Base-by-base conservation (phyloP, 2,888 invertebrate species). In the Dicyrtomina minuta region DNA sequence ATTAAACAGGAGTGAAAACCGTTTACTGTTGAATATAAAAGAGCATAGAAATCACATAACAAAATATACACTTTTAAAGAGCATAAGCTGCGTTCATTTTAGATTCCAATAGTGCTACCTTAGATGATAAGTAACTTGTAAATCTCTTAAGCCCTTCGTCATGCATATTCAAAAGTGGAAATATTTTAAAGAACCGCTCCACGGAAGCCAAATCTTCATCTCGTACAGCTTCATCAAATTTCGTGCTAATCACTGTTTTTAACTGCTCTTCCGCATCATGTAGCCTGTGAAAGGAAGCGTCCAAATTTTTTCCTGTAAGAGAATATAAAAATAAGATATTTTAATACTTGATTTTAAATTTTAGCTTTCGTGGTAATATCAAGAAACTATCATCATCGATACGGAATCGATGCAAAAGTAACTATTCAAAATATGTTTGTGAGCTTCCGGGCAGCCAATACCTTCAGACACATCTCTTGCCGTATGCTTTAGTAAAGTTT, bases 101-200 rank as follows among this genome's bases (percentile, higher is more conserved):
- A n/a, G n/a, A n/a, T n/a, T n/a, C n/a, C n/a, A n/a, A n/a, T n/a
- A n/a, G n/a, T n/a, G n/a, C n/a, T 77, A 89, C 90, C 86, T 93
- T 93, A 12, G 87, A 85, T 74, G 93, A 90, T 12, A 97, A 85
- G 81, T 95, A 96, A 56, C 87, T 87, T 39, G 93, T 92, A 80
- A 96, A 94, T 79, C 93, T 88, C 70, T 88, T 87, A 15, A 99
- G 87, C 0, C 98, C 98, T 78, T 93, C 92, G 49, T 90, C 88
- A 72, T 96, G 92, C 83, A 93, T 90, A 20, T 94, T 94, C 10
- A 99, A 85, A 71, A 97, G 85, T 0, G 99, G 98, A 83, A 97
- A 99, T 79, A 99, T 89, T 83, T 97, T 97, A 82, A 98, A 98
- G 81, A 97, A 93, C 67, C 97, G 85, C 81, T 97, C 96, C 20